Evolutionary conservation across 1,140 invertebrate species (phyloP).

Genomic region (Drosophila sturtevanti): DNA sequence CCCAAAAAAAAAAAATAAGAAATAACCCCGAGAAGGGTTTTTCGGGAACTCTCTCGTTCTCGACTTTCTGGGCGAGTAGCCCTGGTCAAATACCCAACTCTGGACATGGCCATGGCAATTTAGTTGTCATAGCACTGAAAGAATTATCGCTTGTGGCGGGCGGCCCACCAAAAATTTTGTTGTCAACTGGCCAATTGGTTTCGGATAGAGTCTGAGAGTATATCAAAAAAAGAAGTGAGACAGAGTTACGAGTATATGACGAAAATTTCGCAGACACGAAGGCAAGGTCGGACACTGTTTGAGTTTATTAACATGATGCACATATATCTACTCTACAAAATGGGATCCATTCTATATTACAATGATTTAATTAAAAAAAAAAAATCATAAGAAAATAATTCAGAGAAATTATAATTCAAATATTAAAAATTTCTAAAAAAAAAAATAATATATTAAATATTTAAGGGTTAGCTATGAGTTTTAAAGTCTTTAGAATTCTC

Average conservation of each 20-base stretch:
- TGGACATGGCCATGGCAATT: slow-evolving; percentile 70
- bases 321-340: neutral
- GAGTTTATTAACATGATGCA: slow-evolving; percentile 68
- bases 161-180: slow-evolving; percentile 79
- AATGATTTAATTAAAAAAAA: neutral
- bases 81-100: slow-evolving; percentile 7
- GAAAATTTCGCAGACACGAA: slow-evolving; percentile 27
- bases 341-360: neutral
- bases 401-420: too few species aligned
- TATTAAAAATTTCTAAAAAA: too few species aligned
- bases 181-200: slow-evolving; percentile 76
- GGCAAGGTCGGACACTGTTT: slow-evolving; percentile 61
- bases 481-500: too few species aligned
- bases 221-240: neutral
- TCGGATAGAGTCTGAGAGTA: neutral
- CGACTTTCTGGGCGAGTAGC: neutral
- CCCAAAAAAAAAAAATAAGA: neutral
- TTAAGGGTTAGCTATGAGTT: too few species aligned
- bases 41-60: slow-evolving; percentile 2
- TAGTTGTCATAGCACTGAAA: slow-evolving; percentile 78
- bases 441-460: too few species aligned
- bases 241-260: neutral
- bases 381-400: too few species aligned
- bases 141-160: slow-evolving; percentile 81
- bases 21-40: slow-evolving; percentile 32